Evolutionary conservation across 2,113 vertebrate genomes (phyloP).

Genomic region (Strix aluco): DNA sequence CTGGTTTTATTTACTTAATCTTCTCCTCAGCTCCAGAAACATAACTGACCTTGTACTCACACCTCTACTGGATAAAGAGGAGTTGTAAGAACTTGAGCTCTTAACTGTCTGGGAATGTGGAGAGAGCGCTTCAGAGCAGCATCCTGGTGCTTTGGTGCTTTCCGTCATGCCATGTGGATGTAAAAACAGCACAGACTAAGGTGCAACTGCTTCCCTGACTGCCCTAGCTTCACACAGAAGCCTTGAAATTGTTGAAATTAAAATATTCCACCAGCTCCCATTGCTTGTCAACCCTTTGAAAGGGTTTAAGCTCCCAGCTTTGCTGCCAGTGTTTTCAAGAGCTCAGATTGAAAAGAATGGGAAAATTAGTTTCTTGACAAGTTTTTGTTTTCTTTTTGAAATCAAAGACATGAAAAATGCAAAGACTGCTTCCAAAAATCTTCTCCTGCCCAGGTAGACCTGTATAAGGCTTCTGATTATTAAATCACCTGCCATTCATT

Average conservation of each 20-base stretch:
- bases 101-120: background rate
- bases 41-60: background rate
- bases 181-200: background rate
- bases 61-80: background rate
- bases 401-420: background rate
- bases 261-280: background rate
- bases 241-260: background rate
- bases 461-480: background rate
- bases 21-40: background rate
- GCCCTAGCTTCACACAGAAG: background rate
- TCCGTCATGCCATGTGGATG: background rate
- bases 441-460: background rate
- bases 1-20: background rate
- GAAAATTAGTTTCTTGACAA: background rate
- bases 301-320: background rate
- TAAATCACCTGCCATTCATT: background rate
- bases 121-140: background rate
- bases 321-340: background rate
- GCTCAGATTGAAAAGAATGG: background rate
- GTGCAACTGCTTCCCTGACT: background rate
- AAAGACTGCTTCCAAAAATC: background rate
- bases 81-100: background rate
- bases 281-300: background rate
- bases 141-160: background rate
- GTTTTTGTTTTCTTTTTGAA: background rate